phyloP scores from a whole-genome alignment of 2,113 vertebrate species.

The Hemiprocne comata region DNA sequence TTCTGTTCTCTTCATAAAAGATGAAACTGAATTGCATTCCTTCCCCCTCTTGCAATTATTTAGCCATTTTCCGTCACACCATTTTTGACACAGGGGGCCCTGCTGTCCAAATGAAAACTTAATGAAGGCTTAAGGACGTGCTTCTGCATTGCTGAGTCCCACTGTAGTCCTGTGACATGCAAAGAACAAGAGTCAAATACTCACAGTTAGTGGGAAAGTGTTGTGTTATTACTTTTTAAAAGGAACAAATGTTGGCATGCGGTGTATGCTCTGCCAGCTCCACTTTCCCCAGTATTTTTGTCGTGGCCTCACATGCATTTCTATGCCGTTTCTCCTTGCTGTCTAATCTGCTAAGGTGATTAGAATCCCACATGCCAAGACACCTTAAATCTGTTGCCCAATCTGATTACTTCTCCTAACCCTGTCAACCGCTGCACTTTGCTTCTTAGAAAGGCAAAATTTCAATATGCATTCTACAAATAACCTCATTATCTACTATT shows the following conservation, averaged over 20 bases:
- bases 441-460: not conserved
- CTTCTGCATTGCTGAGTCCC: not conserved
- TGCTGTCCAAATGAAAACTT: constrained; percentile 64
- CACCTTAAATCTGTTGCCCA: not conserved
- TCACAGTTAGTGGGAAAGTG: constrained; percentile 8
- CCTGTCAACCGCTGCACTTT: accelerated
- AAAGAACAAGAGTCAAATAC: constrained; percentile 3
- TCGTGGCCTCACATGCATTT: not conserved
- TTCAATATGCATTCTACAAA: not conserved
- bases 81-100: constrained; percentile 40
- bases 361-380: not conserved
- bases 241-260: not conserved
- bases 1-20: constrained; percentile 42
- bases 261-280: not conserved
- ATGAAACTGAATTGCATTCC: not conserved
- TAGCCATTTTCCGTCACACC: constrained; percentile 18
- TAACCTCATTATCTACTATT: not conserved
- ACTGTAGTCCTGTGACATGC: not conserved
- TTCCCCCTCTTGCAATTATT: constrained; percentile 3
- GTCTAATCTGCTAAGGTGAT: not conserved
- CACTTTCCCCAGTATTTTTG: not conserved
- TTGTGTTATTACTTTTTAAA: constrained; percentile 7
- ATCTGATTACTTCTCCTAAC: not conserved
- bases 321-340: not conserved
- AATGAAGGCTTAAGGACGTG: constrained; percentile 29